Percentiles rank a stretch among this genome's conserved stretches.
Conservation (phyloP, 2,797 vertebrate genomes). For the Micropoecilia bifurca region DNA sequence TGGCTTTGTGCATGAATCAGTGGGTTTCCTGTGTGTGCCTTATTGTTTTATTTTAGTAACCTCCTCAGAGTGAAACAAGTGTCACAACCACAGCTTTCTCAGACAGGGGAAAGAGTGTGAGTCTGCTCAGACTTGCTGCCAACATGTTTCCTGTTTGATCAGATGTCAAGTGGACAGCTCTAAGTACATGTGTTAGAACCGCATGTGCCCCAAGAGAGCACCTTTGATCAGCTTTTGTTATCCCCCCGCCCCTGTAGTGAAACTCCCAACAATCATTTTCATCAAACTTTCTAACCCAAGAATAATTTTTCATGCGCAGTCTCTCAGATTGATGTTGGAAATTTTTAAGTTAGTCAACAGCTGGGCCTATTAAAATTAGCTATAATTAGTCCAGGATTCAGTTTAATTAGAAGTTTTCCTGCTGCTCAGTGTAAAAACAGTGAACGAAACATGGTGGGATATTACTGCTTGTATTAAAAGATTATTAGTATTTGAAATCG, state of each 20-base stretch:
- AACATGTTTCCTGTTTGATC: neutral
- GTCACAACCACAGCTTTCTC: constrained; percentile 43
- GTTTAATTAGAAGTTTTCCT: neutral
- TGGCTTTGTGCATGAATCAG: constrained; percentile 58
- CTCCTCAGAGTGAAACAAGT: constrained; percentile 28
- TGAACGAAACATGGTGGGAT: too few species aligned
- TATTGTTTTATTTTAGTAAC: constrained; percentile 28
- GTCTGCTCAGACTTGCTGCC: neutral
- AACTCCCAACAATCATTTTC: neutral
- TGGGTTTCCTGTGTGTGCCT: constrained; percentile 47
- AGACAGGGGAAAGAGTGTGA: constrained; percentile 10
- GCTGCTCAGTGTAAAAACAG: neutral
- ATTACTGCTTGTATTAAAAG: neutral
- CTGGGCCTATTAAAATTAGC: neutral
- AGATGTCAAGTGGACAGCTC: neutral
- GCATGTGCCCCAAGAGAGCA: neutral
- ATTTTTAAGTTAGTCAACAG: neutral
- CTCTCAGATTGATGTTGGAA: too few species aligned
- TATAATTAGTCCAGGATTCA: neutral
- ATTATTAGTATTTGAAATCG: neutral
- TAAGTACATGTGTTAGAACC: neutral
- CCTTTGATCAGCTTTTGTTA: neutral
- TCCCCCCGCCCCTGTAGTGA: neutral
- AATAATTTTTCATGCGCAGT: neutral
- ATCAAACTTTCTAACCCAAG: neutral